A percentile compares a stretch with the other conserved stretches of the same genome.
These are phyloP conservation scores for Spisula subtruncata DNA, from an alignment of 2,888 invertebrate genomes.

Conservation along the genomic window DNA sequence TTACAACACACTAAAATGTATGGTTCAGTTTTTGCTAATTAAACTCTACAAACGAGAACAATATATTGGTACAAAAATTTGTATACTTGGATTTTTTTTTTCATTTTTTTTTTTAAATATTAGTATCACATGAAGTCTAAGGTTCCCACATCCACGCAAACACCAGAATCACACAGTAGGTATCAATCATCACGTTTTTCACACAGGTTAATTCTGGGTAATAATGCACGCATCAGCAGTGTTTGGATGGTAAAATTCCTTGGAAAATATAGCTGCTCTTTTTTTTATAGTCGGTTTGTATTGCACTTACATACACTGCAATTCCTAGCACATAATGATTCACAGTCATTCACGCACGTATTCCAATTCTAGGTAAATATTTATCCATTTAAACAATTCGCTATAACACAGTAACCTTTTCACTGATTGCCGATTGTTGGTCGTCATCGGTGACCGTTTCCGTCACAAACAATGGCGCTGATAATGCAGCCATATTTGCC, in stretches of 20 bases:
- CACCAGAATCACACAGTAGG: conserved; percentile 9
- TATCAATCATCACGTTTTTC: background rate
- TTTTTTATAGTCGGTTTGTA: background rate
- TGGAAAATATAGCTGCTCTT: conserved; percentile 41
- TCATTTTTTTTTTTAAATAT: too few relatives aligned
- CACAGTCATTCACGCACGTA: conserved; percentile 7
- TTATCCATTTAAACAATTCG: conserved; percentile 38
- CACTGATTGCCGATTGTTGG: conserved; percentile 78
- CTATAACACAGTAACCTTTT: conserved; percentile 86
- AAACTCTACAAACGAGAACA: background rate
- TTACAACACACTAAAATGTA: conserved; percentile 19
- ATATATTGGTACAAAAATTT: conserved; percentile 19
- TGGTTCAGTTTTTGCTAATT: conserved; percentile 14
- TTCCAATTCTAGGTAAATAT: conserved; percentile 30
- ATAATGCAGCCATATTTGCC: conserved; percentile 84
- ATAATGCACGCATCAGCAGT: conserved; percentile 40
- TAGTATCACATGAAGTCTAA: conserved; percentile 24
- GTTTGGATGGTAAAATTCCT: conserved; percentile 15
- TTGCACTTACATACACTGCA: background rate
- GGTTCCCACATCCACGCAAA: background rate
- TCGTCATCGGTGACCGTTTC: conserved; percentile 79
- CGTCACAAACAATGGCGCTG: conserved; percentile 83
- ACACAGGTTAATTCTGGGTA: conserved; percentile 1
- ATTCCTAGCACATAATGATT: conserved; percentile 7
- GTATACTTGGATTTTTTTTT: conserved; percentile 13